These are phyloP conservation scores for Drosophila kanekoi DNA, from an alignment of 2,888 invertebrate genomes.

Conservation along the genomic window DNA sequence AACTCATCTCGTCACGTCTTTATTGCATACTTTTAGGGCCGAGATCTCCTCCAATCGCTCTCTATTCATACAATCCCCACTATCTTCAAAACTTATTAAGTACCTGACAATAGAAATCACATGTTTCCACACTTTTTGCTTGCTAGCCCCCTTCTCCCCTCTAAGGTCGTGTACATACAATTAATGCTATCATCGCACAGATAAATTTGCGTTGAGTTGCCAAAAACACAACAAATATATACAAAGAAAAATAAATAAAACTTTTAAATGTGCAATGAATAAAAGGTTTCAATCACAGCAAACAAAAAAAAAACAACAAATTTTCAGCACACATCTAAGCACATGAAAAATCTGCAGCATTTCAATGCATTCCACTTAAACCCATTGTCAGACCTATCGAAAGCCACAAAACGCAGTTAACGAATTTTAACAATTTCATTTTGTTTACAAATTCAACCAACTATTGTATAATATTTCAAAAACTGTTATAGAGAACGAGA, in stretches of 20 bases:
- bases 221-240: conserved; percentile 22
- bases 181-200: conserved; percentile 4
- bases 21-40: conserved; percentile 45
- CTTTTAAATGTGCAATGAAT: conserved; percentile 44
- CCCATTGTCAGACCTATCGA: conserved; percentile 9
- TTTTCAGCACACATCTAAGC: conserved; percentile 34
- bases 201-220: conserved; percentile 50
- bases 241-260: conserved; percentile 6
- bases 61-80: conserved; percentile 7
- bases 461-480: conserved; percentile 73
- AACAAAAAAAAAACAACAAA: conserved; percentile 30
- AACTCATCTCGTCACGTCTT: conserved; percentile 35
- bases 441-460: conserved; percentile 8
- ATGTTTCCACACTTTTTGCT: conserved; percentile 18
- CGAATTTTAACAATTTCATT: conserved; percentile 45
- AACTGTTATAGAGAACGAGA: neutral
- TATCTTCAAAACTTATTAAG: conserved; percentile 62
- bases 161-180: conserved; percentile 61
- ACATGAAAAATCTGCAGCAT: conserved; percentile 16
- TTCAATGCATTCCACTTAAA: conserved; percentile 16
- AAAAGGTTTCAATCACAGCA: conserved; percentile 81
- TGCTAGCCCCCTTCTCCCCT: neutral
- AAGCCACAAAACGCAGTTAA: conserved; percentile 41
- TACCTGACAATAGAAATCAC: conserved; percentile 78
- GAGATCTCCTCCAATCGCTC: conserved; percentile 6